A percentile compares a stretch with the other conserved stretches of the same genome.
These are phyloP conservation scores for Euplagia quadripunctaria DNA, from an alignment of 2,888 invertebrate genomes.

Conservation along the genomic window DNA sequence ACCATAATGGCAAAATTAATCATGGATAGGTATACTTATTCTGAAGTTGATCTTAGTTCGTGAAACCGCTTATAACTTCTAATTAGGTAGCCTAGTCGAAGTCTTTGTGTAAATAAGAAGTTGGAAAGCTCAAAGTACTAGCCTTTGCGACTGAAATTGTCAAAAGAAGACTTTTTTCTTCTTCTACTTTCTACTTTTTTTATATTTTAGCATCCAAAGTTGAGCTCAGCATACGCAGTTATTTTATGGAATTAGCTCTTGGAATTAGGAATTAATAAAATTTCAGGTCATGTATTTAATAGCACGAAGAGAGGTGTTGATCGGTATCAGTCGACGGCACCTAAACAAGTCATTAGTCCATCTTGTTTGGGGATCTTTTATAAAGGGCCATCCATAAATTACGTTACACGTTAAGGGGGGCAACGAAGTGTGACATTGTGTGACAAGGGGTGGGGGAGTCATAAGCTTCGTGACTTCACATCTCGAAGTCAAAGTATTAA, in stretches of 20 bases:
- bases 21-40: constrained; percentile 28
- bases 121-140: constrained; percentile 3
- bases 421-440: no score
- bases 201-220: no score
- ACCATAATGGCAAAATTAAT: constrained; percentile 23
- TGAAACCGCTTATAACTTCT: constrained; percentile 43
- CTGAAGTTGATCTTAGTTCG: constrained; percentile 29
- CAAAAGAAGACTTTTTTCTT: background rate
- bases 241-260: background rate
- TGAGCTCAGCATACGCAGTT: background rate
- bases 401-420: no score
- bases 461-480: no score
- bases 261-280: background rate
- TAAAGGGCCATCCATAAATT: no score
- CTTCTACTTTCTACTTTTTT: no score
- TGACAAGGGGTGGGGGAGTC: no score
- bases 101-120: constrained; percentile 25
- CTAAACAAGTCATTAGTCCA: background rate
- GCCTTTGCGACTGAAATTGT: background rate
- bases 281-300: background rate
- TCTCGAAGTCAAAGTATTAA: no score
- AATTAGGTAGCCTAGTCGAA: constrained; percentile 42
- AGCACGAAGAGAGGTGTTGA: no score
- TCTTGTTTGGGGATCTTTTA: no score
- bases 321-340: background rate